These are phyloP conservation scores for Sphaerophoria rueppellii DNA, from an alignment of 2,888 invertebrate genomes.

Conservation along the genomic window DNA sequence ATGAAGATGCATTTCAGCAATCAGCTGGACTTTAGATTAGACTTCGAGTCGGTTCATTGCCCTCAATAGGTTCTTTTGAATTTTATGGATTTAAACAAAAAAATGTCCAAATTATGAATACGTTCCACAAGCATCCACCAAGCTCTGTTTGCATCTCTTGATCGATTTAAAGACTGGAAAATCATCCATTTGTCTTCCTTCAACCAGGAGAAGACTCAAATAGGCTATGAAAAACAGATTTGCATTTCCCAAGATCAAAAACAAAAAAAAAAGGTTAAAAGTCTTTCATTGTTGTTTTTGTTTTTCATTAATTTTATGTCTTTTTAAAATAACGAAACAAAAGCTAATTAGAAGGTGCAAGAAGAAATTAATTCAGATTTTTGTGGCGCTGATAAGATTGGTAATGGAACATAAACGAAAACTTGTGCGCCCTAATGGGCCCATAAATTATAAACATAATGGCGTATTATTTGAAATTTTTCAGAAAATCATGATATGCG, in stretches of 20 bases:
- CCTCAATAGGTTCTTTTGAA: slow-evolving; percentile 44
- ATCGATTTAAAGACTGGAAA: too few species aligned
- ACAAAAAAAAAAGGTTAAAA: slow-evolving; percentile 47
- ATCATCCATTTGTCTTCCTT: background rate
- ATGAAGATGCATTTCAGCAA: slow-evolving; percentile 40
- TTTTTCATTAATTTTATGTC: slow-evolving; percentile 3
- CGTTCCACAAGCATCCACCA: background rate
- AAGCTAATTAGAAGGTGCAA: slow-evolving; percentile 67
- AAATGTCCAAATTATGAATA: background rate
- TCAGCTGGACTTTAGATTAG: slow-evolving; percentile 28
- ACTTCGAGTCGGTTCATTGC: slow-evolving; percentile 33
- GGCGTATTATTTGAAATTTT: slow-evolving; percentile 16
- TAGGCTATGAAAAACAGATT: background rate
- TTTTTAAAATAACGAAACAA: background rate
- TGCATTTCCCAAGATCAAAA: slow-evolving; percentile 55
- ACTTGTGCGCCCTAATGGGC: slow-evolving; percentile 58
- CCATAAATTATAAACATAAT: slow-evolving; percentile 61
- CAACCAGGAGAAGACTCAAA: background rate
- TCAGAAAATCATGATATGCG: slow-evolving; percentile 35
- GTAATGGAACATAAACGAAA: slow-evolving; percentile 64
- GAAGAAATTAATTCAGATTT: slow-evolving; percentile 61
- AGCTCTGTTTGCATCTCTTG: background rate
- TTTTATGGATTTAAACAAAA: slow-evolving; percentile 5
- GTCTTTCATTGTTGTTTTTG: slow-evolving; percentile 19
- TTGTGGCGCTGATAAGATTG: slow-evolving; percentile 65